Percentiles rank a stretch among this genome's conserved stretches.
These are phyloP conservation scores for Medauroidea extradentata DNA, from an alignment of 1,140 invertebrate genomes.

Conservation along the genomic window DNA sequence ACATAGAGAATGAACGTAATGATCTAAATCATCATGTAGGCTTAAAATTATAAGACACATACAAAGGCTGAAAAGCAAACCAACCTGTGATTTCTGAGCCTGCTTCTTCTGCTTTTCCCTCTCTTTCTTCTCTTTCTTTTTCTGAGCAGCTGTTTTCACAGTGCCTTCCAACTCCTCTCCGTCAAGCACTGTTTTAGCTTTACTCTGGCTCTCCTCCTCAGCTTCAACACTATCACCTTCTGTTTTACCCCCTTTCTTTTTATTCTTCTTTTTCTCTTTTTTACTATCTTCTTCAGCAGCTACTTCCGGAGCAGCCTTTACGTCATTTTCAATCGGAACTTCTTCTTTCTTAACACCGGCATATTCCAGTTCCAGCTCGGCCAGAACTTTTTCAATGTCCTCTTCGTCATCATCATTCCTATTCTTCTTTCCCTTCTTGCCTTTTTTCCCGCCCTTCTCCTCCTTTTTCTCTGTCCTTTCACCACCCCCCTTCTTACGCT, in stretches of 20 bases:
- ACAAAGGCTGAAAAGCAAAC: no score
- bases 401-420: slow-evolving; percentile 45
- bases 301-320: slow-evolving; percentile 15
- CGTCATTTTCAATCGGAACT: slow-evolving; percentile 24
- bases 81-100: slow-evolving; percentile 54
- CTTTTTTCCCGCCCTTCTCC: slow-evolving; percentile 26
- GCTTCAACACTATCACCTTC: slow-evolving; percentile 34
- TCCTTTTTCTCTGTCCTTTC: slow-evolving; percentile 17
- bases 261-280: slow-evolving; percentile 32
- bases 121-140: slow-evolving; percentile 85
- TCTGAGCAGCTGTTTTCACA: slow-evolving; percentile 77
- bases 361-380: slow-evolving; percentile 75
- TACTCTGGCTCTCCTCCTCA: slow-evolving; percentile 41
- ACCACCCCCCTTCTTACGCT: slow-evolving; percentile 15
- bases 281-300: slow-evolving; percentile 23
- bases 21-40: no score
- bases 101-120: slow-evolving; percentile 69
- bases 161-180: slow-evolving; percentile 55
- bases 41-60: no score
- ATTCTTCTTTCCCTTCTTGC: slow-evolving; percentile 21
- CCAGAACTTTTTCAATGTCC: slow-evolving; percentile 58
- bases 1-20: no score
- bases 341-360: slow-evolving; percentile 51
- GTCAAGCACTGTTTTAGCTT: slow-evolving; percentile 36
- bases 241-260: slow-evolving; percentile 25